Evolutionary conservation across 2,797 vertebrate genomes (phyloP).

Genomic region (Coregonus sp.): DNA sequence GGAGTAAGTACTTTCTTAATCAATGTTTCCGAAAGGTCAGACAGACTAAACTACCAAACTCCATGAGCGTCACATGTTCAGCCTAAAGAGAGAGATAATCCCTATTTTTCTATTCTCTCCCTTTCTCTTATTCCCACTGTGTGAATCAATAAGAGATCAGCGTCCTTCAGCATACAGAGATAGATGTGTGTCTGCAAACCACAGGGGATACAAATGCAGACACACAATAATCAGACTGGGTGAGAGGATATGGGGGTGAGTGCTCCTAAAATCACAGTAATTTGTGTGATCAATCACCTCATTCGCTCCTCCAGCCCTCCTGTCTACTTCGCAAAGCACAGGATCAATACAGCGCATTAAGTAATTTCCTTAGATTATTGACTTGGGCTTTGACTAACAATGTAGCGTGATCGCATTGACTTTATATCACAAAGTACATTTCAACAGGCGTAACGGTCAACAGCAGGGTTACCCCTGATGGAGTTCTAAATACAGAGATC

Average conservation of each 20-base stretch:
- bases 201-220: not conserved
- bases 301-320: constrained; percentile 14
- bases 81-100: not conserved
- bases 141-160: constrained; percentile 1
- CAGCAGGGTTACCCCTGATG: constrained; percentile 24
- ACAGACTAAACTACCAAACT: not conserved
- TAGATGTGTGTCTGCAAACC: not conserved
- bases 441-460: constrained; percentile 51
- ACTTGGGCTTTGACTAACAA: constrained; percentile 54
- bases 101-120: not conserved
- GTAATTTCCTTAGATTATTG: constrained; percentile 65
- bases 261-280: constrained; percentile 38
- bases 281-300: constrained; percentile 44
- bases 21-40: not conserved
- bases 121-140: not conserved
- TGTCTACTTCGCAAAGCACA: constrained; percentile 26
- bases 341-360: constrained; percentile 59
- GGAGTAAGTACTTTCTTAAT: not conserved
- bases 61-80: not conserved
- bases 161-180: not conserved
- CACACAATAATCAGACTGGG: constrained; percentile 21
- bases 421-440: constrained; percentile 37
- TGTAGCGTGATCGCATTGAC: constrained; percentile 29
- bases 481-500: not conserved
- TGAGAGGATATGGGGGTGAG: constrained; percentile 12